Evolutionary conservation across 2,888 invertebrate genomes (phyloP), one percentile per base, ranked within the genome.

Genomic region (Apamea monoglypha): DNA sequence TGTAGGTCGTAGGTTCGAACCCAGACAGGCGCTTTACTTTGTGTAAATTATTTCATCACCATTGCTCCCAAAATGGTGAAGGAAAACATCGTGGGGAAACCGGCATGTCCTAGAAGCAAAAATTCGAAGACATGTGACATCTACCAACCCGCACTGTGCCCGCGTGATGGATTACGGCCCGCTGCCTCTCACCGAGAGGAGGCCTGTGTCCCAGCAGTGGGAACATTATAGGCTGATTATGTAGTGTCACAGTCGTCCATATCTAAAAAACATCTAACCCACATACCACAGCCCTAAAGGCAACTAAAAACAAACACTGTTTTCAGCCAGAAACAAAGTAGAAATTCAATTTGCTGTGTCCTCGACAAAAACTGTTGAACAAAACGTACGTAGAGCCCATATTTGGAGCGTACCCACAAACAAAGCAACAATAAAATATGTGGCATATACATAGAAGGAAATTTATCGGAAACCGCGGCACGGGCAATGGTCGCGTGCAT

Each of bases 391-490:
- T 80, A 75, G 73, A 74, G 53, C 68, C 92, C 92, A 93, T 93
- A 93, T 94, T 93, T 91, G 92, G 93, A 88, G 75, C 81, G 78
- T 75, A 83, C 84, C 86, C 87, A 84, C 92, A 93, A 94, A 94
- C 93, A 94, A 93, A 93, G 91, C 91, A 87, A 89, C 90, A 89
- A 92, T 94, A 93, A 94, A 94, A 94, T 94, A 94, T 94, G 91
- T 92, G 91, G 71, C 71, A 64, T 88, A 78, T 85, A 86, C 75
- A 78, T 82, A 70, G 64, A 77, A 86, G 91, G 88, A 93, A 95
- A 95, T 95, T 94, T 94, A 95, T 94, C 91, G 94, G 92, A 93
- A 95, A 94, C 94, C 93, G 87, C 92, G 91, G 88, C 82, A 86
- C 86, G 83, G 87, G 88, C 87, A 89, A 91, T 88, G 91, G 90